These are phyloP conservation scores for Nymphicus hollandicus DNA, from an alignment of 2,113 vertebrate species.

Conservation along the genomic window DNA sequence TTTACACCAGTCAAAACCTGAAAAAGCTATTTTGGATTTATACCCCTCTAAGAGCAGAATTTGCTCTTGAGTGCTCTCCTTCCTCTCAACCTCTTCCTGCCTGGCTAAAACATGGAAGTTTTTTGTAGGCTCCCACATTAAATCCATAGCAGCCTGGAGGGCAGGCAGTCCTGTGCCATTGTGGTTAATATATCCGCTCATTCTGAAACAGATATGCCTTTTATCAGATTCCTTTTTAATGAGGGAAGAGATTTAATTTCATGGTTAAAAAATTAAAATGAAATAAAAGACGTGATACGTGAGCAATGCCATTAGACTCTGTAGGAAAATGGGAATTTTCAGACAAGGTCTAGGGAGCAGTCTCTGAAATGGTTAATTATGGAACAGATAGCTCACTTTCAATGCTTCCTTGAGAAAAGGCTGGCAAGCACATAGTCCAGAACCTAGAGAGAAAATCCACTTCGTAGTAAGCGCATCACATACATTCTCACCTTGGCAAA, in stretches of 20 bases:
- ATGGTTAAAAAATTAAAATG: not conserved
- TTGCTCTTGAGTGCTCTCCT: not conserved
- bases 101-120: not conserved
- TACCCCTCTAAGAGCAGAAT: not conserved
- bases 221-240: conserved; percentile 33
- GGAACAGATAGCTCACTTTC: not conserved
- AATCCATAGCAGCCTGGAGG: not conserved
- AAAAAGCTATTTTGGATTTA: not conserved
- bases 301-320: not conserved
- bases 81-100: not conserved
- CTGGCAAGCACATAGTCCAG: not conserved
- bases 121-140: not conserved
- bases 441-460: not conserved
- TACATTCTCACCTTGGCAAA: not conserved
- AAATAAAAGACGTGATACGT: not conserved
- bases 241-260: conserved; percentile 34
- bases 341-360: conserved; percentile 4
- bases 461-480: fast-evolving
- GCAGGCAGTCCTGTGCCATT: not conserved
- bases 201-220: conserved; percentile 20
- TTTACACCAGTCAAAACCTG: not conserved
- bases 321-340: not conserved
- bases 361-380: conserved; percentile 29
- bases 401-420: not conserved
- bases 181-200: not conserved